These are phyloP conservation scores for Pseudomugil tenellus DNA, from an alignment of 2,797 vertebrate genomes.

Conservation along the genomic window DNA sequence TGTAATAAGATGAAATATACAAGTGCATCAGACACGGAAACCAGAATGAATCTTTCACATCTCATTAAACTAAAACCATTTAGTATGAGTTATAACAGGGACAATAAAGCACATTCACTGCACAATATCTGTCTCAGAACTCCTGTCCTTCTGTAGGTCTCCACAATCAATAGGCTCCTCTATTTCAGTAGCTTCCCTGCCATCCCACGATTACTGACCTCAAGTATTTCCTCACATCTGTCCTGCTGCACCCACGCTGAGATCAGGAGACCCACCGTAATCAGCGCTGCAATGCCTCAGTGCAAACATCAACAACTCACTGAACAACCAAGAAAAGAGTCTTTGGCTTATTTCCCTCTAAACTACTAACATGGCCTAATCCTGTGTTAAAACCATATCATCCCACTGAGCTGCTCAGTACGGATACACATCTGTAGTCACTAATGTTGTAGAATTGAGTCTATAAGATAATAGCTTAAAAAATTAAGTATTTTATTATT, in stretches of 20 bases:
- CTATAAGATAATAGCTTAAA: not conserved
- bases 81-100: conserved; percentile 4
- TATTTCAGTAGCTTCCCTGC: conserved; percentile 60
- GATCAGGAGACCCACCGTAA: conserved; percentile 76
- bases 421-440: conserved; percentile 3
- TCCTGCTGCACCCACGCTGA: conserved; percentile 63
- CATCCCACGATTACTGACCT: conserved; percentile 66
- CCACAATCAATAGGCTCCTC: conserved; percentile 69
- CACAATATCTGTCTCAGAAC: conserved; percentile 23
- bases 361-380: conserved; percentile 41
- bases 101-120: conserved; percentile 16
- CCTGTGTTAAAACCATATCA: conserved; percentile 10
- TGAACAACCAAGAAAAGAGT: conserved; percentile 46
- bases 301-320: conserved; percentile 67
- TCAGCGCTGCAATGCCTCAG: conserved; percentile 53
- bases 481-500: not conserved
- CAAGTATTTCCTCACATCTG: conserved; percentile 77
- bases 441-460: not conserved
- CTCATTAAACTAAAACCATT: conserved; percentile 8
- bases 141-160: conserved; percentile 18
- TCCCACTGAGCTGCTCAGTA: conserved; percentile 15
- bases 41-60: conserved; percentile 17
- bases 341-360: conserved; percentile 38
- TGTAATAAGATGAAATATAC: conserved; percentile 1
- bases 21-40: conserved; percentile 7